These are phyloP conservation scores for Leontocebus nigricollis DNA, from an alignment of 2,797 vertebrate species.

Conservation along the genomic window DNA sequence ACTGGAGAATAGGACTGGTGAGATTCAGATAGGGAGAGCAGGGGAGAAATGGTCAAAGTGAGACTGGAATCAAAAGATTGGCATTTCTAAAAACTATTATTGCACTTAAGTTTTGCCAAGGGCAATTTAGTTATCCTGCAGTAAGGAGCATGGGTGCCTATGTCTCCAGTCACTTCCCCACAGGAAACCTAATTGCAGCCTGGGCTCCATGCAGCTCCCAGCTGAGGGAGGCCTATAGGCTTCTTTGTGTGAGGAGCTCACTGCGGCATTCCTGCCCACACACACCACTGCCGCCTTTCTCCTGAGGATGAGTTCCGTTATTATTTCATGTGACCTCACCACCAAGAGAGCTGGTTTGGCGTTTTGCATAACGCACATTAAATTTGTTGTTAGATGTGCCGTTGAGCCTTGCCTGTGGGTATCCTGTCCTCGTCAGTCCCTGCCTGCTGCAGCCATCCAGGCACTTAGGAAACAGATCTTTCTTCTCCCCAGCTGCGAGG, in stretches of 20 bases:
- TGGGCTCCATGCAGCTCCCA: neutral
- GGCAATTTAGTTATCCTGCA: neutral
- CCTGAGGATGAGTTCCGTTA: neutral
- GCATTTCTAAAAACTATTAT: slow-evolving; percentile 49
- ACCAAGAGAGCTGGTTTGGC: neutral
- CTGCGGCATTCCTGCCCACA: neutral
- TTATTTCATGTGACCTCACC: neutral
- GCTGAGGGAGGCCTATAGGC: neutral
- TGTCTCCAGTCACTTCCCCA: neutral
- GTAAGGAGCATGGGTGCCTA: neutral
- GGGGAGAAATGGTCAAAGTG: neutral
- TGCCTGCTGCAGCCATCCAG: neutral
- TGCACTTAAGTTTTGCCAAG: neutral
- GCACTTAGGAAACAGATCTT: neutral
- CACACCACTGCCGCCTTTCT: neutral
- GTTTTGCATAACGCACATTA: neutral
- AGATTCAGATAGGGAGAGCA: neutral
- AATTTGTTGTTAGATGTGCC: neutral
- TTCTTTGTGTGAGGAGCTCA: neutral
- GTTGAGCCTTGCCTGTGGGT: neutral
- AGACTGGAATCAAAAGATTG: slow-evolving; percentile 5
- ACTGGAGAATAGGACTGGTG: neutral
- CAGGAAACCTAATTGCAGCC: neutral
- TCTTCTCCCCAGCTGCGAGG: neutral
- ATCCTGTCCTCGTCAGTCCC: neutral